Evolutionary conservation across 1,140 invertebrate genomes (phyloP), one percentile per base, ranked within the genome.

Genomic region (Trichogramma pretiosum): DNA sequence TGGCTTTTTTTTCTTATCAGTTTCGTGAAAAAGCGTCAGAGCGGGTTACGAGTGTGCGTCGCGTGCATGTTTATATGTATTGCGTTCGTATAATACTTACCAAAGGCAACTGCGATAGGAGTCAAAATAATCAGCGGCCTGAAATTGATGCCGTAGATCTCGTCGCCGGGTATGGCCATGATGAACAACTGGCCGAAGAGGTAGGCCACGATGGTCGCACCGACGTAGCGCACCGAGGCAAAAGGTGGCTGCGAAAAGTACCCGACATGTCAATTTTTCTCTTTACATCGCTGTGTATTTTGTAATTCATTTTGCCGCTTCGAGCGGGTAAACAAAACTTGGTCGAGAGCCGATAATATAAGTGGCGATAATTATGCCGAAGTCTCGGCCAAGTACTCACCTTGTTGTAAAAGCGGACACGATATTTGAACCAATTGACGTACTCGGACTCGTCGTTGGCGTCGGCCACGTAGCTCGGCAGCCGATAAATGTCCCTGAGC

Each of bases 391-490:
- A 13, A 33, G 45, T 48, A 53, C 39, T 67, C 71, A 87, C 81
- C 74, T 82, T 85, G 52, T 69, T 71, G 61, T 85, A 72, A 13
- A 62, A 65, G 42, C 74, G 69, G 57, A 88, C 77, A 60, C 77
- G 79, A 10, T 72, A 62, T 24, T 79, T 77, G 40, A 89, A 78
- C 45, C 81, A 73, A 43, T 79, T 68, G 17, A 89, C 62, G 59
- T 84, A 89, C 4, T 77, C 61, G 1, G 77, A 77, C 59, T 90
- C 82, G 46, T 87, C 78, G 62, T 96, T 97, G 8, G 83, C 85
- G 58, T 94, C 89, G 37, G 77, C 75, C 0, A 96, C 89, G 70
- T 96, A 96, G 24, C 81, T 73, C 0, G 89, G 87, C 43, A 98
- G 85, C 43, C 80, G 77, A 56, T 87, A 91, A 1, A 93, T 60